Evolutionary conservation across 1,140 invertebrate genomes (phyloP).

Genomic region (Dryas iulia): DNA sequence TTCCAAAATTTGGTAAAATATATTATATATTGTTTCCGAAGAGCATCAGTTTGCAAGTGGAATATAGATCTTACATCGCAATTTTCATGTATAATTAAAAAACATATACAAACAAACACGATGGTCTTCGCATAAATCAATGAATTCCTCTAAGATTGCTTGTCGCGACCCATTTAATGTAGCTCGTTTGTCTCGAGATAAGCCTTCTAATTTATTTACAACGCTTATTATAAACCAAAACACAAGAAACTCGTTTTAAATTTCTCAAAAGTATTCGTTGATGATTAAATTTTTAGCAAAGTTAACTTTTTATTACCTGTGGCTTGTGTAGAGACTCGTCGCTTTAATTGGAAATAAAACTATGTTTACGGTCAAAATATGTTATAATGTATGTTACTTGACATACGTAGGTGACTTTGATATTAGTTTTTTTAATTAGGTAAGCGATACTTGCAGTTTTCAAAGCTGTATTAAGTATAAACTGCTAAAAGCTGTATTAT

Average conservation of each 20-base stretch:
- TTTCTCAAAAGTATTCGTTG: not conserved
- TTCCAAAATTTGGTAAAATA: no score
- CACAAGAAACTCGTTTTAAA: not conserved
- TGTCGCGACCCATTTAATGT: conserved; percentile 6
- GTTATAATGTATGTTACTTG: no score
- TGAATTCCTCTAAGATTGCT: not conserved
- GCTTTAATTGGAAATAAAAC: not conserved
- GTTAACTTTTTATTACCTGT: not conserved
- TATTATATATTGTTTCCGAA: no score
- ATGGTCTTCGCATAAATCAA: not conserved
- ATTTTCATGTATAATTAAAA: no score
- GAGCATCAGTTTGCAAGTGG: no score
- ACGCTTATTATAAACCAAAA: not conserved
- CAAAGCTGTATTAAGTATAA: no score
- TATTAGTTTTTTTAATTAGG: no score
- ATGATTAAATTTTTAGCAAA: not conserved
- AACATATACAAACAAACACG: not conserved
- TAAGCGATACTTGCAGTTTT: no score
- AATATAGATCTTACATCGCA: no score
- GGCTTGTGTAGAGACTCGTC: not conserved
- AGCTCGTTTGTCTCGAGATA: not conserved
- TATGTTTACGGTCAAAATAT: no score
- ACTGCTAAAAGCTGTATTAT: no score
- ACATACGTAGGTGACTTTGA: no score
- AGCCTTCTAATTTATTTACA: not conserved